Evolutionary conservation across 1,140 invertebrate species (phyloP).

Genomic region (Neodiprion virginianus): DNA sequence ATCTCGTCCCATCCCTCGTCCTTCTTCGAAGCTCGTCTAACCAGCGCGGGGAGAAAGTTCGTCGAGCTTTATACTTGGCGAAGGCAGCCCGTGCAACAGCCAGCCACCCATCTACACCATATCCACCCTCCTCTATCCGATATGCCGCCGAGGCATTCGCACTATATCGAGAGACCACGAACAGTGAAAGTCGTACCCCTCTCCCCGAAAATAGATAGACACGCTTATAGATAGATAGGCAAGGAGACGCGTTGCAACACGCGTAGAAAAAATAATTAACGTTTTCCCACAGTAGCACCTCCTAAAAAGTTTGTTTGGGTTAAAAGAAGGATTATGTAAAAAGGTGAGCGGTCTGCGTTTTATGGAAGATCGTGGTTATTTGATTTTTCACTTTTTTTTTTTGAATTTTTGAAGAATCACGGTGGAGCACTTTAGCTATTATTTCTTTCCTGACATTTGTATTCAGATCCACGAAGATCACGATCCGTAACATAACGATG

Average conservation of each 20-base stretch:
- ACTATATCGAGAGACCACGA: not conserved
- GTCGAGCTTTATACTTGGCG: not conserved
- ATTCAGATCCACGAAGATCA: no score
- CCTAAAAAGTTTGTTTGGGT: no score
- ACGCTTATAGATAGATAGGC: not conserved
- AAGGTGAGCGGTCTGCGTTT: no score
- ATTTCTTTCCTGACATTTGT: no score
- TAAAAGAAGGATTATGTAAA: no score
- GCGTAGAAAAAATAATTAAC: not conserved
- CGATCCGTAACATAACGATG: not conserved
- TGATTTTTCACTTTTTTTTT: no score
- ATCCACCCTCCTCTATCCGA: no score
- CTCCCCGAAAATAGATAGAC: not conserved
- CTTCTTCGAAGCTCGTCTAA: not conserved
- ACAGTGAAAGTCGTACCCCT: conserved; percentile 2
- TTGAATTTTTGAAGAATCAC: no score
- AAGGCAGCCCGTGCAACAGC: not conserved
- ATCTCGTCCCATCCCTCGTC: conserved; percentile 28
- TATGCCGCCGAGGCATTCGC: no score
- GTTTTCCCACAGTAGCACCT: no score
- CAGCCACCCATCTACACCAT: not conserved
- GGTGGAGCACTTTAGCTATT: no score
- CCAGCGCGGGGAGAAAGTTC: not conserved
- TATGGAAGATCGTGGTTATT: no score
- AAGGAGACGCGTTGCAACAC: not conserved